phyloP scores from a whole-genome alignment of 2,888 invertebrate species.

The Drosophila subquinaria region DNA sequence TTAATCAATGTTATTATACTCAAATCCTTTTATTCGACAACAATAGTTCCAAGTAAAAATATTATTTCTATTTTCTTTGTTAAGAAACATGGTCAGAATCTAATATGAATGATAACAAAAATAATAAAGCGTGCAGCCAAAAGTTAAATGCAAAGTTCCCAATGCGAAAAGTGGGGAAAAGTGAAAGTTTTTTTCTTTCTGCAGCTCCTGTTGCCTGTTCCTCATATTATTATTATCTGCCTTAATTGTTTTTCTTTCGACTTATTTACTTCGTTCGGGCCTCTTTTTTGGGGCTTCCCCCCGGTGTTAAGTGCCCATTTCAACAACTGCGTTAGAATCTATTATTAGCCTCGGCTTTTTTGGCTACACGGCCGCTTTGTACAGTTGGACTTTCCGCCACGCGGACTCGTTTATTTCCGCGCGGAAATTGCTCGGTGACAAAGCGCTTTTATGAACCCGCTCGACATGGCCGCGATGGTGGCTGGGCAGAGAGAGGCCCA shows the following conservation, averaged over 20 bases:
- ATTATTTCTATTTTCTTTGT: neutral
- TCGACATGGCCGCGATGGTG: conserved; percentile 33
- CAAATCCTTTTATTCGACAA: neutral
- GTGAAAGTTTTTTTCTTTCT: conserved; percentile 61
- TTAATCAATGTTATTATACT: neutral
- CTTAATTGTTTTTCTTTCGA: conserved; percentile 78
- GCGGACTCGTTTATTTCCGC: conserved; percentile 65
- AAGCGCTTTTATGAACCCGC: conserved; percentile 75
- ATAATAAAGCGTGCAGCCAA: conserved; percentile 45
- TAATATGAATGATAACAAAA: conserved; percentile 43
- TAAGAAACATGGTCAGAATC: neutral
- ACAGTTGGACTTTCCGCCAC: conserved; percentile 10
- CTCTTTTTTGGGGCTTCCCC: neutral
- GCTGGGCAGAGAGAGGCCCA: conserved; percentile 36
- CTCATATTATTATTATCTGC: conserved; percentile 77
- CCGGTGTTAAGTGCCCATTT: conserved; percentile 56
- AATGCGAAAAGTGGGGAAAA: conserved; percentile 72
- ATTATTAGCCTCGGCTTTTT: conserved; percentile 55
- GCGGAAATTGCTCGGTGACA: conserved; percentile 73
- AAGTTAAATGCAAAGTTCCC: conserved; percentile 79
- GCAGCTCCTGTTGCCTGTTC: conserved; percentile 38
- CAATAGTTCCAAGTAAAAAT: neutral
- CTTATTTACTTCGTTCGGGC: conserved; percentile 60
- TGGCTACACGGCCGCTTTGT: conserved; percentile 7
- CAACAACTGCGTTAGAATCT: conserved; percentile 71